A percentile compares a stretch with the other conserved stretches of the same genome.
Conservation (phyloP, 30 jellyfish, hydroid and myxozoan genomes). For the Aurelia sp. region DNA sequence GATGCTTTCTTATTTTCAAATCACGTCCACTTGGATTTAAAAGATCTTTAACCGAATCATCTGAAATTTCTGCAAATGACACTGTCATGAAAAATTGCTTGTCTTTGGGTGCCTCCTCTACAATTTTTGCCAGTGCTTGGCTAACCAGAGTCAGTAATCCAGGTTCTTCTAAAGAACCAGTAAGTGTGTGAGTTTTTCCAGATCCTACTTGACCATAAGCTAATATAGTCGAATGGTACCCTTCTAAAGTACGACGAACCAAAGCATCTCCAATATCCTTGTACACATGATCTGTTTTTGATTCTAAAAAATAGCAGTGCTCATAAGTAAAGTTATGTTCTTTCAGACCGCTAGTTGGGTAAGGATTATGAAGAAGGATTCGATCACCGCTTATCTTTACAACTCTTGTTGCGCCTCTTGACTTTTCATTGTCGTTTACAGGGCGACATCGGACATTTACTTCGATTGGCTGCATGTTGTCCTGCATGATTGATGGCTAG, state of each 20-base stretch:
- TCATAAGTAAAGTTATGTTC: constrained; percentile 82
- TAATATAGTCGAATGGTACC: constrained; percentile 80
- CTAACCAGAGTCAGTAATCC: constrained; percentile 72
- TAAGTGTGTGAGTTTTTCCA: constrained; percentile 79
- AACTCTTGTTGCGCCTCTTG: constrained; percentile 93
- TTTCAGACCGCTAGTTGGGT: constrained; percentile 68
- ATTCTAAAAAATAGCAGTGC: constrained; percentile 78
- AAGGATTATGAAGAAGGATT: constrained; percentile 82
- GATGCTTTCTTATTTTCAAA: constrained; percentile 84
- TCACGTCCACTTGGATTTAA: constrained; percentile 92
- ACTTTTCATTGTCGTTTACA: constrained; percentile 67
- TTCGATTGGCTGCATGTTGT: constrained; percentile 48
- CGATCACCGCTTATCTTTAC: constrained; percentile 89
- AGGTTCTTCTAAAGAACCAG: constrained; percentile 90
- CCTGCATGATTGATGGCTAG: constrained; percentile 5
- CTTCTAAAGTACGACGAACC: constrained; percentile 84
- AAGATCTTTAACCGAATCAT: constrained; percentile 76
- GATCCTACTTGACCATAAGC: constrained; percentile 92
- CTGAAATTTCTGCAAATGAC: constrained; percentile 80
- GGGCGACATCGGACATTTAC: constrained; percentile 66
- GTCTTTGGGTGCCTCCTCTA: constrained; percentile 75
- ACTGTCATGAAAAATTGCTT: constrained; percentile 80
- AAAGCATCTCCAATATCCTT: constrained; percentile 79
- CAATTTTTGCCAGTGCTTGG: constrained; percentile 64
- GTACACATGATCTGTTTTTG: constrained; percentile 84